phyloP scores from a whole-genome alignment of 2,113 vertebrate species.

The Corythornis vintsioides region DNA sequence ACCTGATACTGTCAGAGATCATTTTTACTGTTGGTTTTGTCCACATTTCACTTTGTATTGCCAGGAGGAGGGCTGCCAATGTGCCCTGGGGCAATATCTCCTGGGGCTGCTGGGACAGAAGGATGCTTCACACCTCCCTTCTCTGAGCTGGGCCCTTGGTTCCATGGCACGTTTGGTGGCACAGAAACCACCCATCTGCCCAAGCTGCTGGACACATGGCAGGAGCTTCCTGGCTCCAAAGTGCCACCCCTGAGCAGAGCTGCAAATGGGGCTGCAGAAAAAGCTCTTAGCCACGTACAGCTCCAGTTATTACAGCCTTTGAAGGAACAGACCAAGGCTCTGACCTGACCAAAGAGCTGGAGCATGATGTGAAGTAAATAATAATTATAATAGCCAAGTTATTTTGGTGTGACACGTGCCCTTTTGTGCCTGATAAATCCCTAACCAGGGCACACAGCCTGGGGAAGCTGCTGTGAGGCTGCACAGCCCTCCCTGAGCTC shows the following conservation, averaged over 20 bases:
- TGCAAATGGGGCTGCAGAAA: background rate
- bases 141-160: background rate
- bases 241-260: background rate
- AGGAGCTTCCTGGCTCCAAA: background rate
- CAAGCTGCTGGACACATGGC: background rate
- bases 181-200: background rate
- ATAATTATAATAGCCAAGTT: background rate
- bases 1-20: background rate
- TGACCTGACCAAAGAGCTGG: background rate
- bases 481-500: background rate
- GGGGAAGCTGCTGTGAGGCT: background rate
- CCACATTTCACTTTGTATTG: background rate
- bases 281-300: accelerated
- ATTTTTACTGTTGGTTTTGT: background rate
- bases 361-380: background rate
- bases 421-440: conserved; percentile 6
- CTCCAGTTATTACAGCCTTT: background rate
- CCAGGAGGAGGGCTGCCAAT: background rate
- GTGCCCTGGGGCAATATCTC: accelerated
- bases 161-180: background rate
- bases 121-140: background rate
- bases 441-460: background rate
- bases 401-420: background rate
- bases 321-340: background rate
- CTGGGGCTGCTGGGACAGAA: background rate